These are phyloP conservation scores for Melanotaenia boesemani DNA, from an alignment of 2,797 vertebrate genomes.

Conservation along the genomic window DNA sequence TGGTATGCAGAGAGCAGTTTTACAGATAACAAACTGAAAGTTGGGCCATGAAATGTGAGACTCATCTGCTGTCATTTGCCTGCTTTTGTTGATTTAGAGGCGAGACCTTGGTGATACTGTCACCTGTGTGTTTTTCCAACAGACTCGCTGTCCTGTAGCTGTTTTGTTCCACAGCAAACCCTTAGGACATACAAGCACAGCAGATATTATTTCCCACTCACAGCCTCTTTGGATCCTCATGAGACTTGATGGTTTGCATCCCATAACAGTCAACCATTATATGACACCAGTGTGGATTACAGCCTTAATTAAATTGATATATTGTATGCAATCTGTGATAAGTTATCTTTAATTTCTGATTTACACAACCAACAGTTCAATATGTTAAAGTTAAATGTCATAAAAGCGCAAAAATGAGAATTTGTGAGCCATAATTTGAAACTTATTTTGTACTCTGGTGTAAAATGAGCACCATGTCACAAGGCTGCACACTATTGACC, in stretches of 20 bases:
- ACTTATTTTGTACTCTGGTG: background rate
- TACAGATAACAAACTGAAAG: constrained; percentile 53
- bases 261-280: constrained; percentile 43
- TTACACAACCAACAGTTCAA: background rate
- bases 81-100: constrained; percentile 40
- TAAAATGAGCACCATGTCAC: constrained; percentile 13
- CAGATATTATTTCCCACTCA: constrained; percentile 51
- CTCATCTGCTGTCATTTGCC: constrained; percentile 31
- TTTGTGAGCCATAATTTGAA: background rate
- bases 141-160: constrained; percentile 21
- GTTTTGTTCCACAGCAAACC: constrained; percentile 46
- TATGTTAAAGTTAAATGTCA: background rate
- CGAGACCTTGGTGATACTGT: constrained; percentile 29
- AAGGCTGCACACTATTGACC: constrained; percentile 10
- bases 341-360: too few species aligned
- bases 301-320: background rate
- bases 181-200: constrained; percentile 62
- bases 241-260: constrained; percentile 51
- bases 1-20: constrained; percentile 35
- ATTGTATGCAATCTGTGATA: background rate
- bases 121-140: constrained; percentile 49
- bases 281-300: constrained; percentile 5
- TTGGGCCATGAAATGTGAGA: constrained; percentile 21
- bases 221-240: constrained; percentile 22
- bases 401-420: background rate